Conservation (phyloP, 2,797 vertebrate genomes). For the Gouania willdenowi region DNA sequence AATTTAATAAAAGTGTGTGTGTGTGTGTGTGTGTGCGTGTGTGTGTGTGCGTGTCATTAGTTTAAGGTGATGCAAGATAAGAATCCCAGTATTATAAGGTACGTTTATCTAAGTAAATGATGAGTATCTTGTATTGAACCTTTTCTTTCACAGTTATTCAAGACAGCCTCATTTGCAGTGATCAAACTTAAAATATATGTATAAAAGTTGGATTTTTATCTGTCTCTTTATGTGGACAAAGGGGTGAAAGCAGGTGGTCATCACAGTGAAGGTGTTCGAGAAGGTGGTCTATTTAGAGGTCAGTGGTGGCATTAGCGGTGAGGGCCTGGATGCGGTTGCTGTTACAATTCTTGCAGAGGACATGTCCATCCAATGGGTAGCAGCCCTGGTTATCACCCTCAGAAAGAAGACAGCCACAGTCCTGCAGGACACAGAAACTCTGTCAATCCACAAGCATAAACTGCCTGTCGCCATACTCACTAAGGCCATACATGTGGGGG, state of each 20-base stretch:
- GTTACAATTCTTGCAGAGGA: constrained; percentile 98
- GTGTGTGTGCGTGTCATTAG: too few relatives aligned
- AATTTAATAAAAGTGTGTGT: too few relatives aligned
- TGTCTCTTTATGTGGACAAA: constrained; percentile 18
- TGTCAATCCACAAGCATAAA: constrained; percentile 25
- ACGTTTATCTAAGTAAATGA: too few relatives aligned
- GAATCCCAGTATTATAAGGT: too few relatives aligned
- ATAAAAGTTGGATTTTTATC: constrained; percentile 1
- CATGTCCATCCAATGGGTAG: constrained; percentile 95
- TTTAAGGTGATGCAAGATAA: too few relatives aligned
- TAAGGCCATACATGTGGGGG: constrained; percentile 1
- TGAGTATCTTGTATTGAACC: not conserved
- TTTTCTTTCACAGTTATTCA: constrained; percentile 2
- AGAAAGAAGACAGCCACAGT: constrained; percentile 92
- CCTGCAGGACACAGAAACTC: constrained; percentile 73
- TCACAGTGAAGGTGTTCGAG: constrained; percentile 27
- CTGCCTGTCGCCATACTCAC: constrained; percentile 17
- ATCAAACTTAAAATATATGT: constrained; percentile 10
- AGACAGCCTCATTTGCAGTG: constrained; percentile 9
- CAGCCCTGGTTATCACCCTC: constrained; percentile 98
- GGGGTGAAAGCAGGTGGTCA: constrained; percentile 26
- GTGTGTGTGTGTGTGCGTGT: too few relatives aligned
- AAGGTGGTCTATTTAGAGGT: constrained; percentile 82
- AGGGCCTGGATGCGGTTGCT: constrained; percentile 90
- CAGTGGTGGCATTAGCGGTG: constrained; percentile 96